phyloP scores from a whole-genome alignment of 2,888 invertebrate species.

The Microctonus aethiopoides region DNA sequence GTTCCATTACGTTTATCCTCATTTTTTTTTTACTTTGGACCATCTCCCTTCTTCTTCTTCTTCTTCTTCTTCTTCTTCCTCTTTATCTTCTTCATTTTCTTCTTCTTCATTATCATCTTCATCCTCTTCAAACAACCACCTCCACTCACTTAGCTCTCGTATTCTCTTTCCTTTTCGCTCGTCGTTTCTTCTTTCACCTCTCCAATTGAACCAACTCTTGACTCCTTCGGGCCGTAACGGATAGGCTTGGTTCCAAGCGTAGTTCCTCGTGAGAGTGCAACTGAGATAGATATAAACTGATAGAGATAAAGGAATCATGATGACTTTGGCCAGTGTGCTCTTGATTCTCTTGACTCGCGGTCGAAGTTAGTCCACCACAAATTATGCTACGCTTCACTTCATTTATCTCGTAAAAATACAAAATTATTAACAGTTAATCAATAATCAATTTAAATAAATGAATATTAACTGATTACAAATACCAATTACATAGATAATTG shows the following conservation, averaged over 20 bases:
- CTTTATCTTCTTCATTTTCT: conserved; percentile 7
- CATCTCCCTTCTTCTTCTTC: conserved; percentile 5
- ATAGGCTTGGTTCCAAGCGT: conserved; percentile 51
- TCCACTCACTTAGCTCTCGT: background rate
- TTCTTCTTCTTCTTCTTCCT: no score
- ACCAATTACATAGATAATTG: no score
- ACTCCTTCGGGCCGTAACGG: conserved; percentile 54
- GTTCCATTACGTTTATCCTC: background rate
- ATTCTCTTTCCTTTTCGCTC: background rate
- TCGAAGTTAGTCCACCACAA: background rate
- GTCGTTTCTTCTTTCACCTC: conserved; percentile 49
- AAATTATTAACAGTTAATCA: background rate
- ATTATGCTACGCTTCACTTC: background rate
- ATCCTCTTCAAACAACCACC: background rate
- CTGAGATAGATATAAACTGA: background rate
- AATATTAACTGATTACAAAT: background rate
- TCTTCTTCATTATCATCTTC: conserved; percentile 12
- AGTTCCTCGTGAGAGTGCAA: conserved; percentile 36
- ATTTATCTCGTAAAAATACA: background rate
- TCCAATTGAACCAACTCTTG: conserved; percentile 45
- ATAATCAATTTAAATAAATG: background rate
- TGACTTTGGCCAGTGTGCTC: conserved; percentile 37
- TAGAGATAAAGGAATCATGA: conserved; percentile 21
- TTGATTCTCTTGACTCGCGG: conserved; percentile 35
- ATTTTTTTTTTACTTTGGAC: background rate